phyloP scores from a whole-genome alignment of 2,797 vertebrate species.

The Channa striata region DNA sequence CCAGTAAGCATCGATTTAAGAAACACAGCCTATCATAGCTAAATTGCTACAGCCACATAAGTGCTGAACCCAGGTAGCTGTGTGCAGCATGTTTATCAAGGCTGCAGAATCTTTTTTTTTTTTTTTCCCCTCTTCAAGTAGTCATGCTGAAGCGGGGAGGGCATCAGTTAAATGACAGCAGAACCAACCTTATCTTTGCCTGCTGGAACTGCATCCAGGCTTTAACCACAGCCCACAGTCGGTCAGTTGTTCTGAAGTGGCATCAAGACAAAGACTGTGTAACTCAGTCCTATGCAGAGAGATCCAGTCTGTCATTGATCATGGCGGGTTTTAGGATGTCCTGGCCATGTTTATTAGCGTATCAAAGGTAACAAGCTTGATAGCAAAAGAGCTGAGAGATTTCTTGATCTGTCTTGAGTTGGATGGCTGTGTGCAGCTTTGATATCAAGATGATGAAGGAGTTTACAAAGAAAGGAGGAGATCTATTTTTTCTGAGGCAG shows the following conservation, averaged over 20 bases:
- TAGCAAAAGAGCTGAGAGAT: neutral
- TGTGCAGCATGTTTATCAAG: constrained; percentile 32
- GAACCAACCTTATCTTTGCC: constrained; percentile 14
- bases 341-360: constrained; percentile 23
- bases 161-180: constrained; percentile 23
- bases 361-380: constrained; percentile 27
- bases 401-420: constrained; percentile 21
- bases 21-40: constrained; percentile 1
- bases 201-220: neutral
- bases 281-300: constrained; percentile 17
- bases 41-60: constrained; percentile 10
- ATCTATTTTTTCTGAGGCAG: neutral
- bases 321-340: constrained; percentile 1
- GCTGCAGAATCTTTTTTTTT: neutral
- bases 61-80: constrained; percentile 4
- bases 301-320: constrained; percentile 10
- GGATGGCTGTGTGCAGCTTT: constrained; percentile 28
- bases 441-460: constrained; percentile 12
- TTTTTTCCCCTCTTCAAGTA: neutral
- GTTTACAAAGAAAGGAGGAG: constrained; percentile 17
- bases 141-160: constrained; percentile 11
- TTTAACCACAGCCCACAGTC: neutral
- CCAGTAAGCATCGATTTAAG: constrained; percentile 1
- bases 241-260: constrained; percentile 36
- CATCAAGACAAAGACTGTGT: neutral